A percentile compares a stretch with the other conserved stretches of the same genome.
Conservation (phyloP, 2,113 vertebrate species). For the Sebastes fasciatus region DNA sequence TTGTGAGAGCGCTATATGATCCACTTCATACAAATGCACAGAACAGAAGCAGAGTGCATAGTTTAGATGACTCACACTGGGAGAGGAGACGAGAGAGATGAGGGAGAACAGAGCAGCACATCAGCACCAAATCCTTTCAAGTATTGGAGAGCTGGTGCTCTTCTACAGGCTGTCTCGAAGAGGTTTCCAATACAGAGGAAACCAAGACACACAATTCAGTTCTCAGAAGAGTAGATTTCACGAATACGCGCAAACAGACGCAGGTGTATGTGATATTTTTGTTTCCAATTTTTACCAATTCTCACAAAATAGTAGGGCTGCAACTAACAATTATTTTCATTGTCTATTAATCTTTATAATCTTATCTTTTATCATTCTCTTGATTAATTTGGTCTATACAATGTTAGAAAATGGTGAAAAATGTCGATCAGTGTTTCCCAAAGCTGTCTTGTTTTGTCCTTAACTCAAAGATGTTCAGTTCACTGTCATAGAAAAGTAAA, state of each 20-base stretch:
- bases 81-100: constrained; percentile 19
- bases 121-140: constrained; percentile 41
- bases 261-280: background rate
- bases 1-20: constrained; percentile 30
- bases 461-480: no score
- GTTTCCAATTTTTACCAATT: background rate
- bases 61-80: constrained; percentile 54
- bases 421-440: no score
- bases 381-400: no score
- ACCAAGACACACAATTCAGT: background rate
- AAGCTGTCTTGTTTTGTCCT: no score
- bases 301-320: background rate
- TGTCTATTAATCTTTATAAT: no score
- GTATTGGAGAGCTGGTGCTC: constrained; percentile 16
- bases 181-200: constrained; percentile 3
- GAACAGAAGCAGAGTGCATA: constrained; percentile 10
- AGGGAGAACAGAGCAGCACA: constrained; percentile 15
- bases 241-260: background rate
- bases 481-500: no score
- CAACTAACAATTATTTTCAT: no score
- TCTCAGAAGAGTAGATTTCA: background rate
- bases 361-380: no score
- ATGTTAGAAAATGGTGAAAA: no score
- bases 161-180: background rate
- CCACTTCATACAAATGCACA: constrained; percentile 24